Conservation (phyloP, 2,113 vertebrate species). For the Scytalopus superciliaris region DNA sequence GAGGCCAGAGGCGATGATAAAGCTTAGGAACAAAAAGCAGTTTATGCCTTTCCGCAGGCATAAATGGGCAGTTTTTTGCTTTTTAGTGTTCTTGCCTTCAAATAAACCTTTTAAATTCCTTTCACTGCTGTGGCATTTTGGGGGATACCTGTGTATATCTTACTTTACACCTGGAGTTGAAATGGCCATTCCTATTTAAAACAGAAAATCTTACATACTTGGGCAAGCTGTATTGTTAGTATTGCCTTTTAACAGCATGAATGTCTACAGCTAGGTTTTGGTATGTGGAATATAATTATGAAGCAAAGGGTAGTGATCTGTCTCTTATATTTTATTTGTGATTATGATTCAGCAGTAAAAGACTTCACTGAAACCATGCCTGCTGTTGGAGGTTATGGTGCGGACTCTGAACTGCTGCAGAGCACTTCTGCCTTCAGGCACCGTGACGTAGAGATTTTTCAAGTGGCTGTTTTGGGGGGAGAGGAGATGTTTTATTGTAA, state of each 20-base stretch:
- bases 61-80: too few species aligned
- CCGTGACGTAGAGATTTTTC: rapidly evolving
- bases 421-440: not conserved
- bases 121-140: too few species aligned
- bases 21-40: too few species aligned
- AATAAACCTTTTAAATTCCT: too few species aligned
- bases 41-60: too few species aligned
- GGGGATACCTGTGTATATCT: too few species aligned
- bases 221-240: not conserved
- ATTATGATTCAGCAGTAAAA: not conserved
- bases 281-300: rapidly evolving
- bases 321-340: not conserved
- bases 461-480: rapidly evolving
- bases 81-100: too few species aligned
- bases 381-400: not conserved
- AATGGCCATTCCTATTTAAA: not conserved
- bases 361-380: not conserved
- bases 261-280: not conserved
- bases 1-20: too few species aligned
- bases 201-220: not conserved
- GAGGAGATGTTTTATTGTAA: not conserved
- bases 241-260: not conserved
- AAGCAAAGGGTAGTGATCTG: not conserved
- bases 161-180: not conserved
- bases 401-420: not conserved